Conservation (phyloP, 2,113 vertebrate genomes). For the Electrona antarctica region DNA sequence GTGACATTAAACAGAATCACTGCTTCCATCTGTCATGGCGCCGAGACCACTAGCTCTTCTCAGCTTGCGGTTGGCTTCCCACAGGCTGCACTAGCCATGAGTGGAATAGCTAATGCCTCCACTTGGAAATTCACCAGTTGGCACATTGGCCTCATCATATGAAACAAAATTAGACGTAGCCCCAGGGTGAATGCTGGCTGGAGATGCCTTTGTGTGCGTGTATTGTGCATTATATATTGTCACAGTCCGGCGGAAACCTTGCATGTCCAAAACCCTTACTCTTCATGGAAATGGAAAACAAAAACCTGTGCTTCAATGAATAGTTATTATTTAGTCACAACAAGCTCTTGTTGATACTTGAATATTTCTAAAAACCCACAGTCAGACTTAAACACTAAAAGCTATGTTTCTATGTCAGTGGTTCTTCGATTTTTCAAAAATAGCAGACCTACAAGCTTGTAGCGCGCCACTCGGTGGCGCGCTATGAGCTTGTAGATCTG, state of each 20-base stretch:
- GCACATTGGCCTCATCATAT: conserved; percentile 41
- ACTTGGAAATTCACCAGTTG: conserved; percentile 33
- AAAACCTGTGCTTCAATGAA: too few species aligned
- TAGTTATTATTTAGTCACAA: too few species aligned
- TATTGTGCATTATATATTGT: not conserved
- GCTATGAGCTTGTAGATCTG: too few species aligned
- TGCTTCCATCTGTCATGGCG: conserved; percentile 59
- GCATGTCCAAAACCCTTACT: too few species aligned
- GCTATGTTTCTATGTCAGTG: too few species aligned
- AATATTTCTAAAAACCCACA: not conserved
- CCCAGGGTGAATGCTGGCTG: not conserved
- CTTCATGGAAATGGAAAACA: too few species aligned
- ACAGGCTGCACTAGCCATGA: conserved; percentile 40
- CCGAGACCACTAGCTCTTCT: conserved; percentile 36
- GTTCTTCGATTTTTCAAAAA: too few species aligned
- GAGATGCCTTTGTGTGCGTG: not conserved
- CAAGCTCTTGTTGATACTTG: not conserved
- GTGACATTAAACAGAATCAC: conserved; percentile 72
- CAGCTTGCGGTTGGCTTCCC: conserved; percentile 53
- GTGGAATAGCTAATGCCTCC: conserved; percentile 53
- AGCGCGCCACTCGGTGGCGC: too few species aligned
- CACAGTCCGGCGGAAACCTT: not conserved
- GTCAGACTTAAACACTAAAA: not conserved
- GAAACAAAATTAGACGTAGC: conserved; percentile 31
- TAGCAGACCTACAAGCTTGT: too few species aligned